A percentile compares a stretch with the other conserved stretches of the same genome.
Conservation (phyloP, 2,113 vertebrate species). For the Pelodiscus sinensis region DNA sequence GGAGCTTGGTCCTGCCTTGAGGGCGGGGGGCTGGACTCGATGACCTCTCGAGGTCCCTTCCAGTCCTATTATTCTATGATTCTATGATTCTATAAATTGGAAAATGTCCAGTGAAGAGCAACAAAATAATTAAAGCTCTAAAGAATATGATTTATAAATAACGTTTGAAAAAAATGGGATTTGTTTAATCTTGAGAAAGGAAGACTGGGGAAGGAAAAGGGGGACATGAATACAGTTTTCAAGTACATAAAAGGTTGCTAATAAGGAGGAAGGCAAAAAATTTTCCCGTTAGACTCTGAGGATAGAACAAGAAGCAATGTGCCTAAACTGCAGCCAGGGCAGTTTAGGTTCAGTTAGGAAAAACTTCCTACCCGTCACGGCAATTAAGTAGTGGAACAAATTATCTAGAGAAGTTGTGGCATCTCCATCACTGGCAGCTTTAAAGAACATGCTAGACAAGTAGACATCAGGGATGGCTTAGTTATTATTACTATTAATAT, state of each 20-base stretch:
- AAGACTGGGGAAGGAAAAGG: background rate
- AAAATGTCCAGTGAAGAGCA: background rate
- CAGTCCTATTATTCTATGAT: no score
- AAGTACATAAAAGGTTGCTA: background rate
- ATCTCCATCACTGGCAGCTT: background rate
- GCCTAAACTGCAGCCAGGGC: background rate
- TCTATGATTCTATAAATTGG: no score
- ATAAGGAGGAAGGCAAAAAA: background rate
- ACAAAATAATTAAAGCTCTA: background rate
- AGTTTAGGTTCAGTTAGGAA: background rate
- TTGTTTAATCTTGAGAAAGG: background rate
- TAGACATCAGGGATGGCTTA: background rate
- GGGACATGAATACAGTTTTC: background rate
- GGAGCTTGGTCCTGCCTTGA: no score
- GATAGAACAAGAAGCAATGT: background rate
- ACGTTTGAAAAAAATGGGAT: background rate
- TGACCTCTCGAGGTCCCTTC: no score
- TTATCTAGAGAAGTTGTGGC: background rate
- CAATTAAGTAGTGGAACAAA: background rate
- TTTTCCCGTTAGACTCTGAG: background rate
- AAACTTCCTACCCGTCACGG: background rate
- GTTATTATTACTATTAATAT: background rate
- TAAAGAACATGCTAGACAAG: background rate
- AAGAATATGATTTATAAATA: background rate
- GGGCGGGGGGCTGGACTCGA: no score